Conservation (phyloP, 2,797 vertebrate genomes). For the Lepidocolaptes lacrymiger region DNA sequence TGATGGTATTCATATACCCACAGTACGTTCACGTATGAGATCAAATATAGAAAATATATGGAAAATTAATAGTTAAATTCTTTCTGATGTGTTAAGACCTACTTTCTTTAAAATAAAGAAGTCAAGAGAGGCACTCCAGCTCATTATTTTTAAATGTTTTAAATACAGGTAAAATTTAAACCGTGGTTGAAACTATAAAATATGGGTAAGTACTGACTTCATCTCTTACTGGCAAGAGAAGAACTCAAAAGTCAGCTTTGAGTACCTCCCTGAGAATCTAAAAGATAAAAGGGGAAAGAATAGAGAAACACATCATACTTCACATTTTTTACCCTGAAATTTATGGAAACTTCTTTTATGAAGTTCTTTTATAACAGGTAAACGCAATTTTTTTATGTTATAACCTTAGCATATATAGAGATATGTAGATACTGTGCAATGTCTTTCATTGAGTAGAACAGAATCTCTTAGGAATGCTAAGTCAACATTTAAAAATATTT, state of each 20-base stretch:
- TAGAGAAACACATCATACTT: neutral
- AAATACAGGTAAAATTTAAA: neutral
- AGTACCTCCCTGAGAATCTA: neutral
- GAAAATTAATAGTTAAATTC: neutral
- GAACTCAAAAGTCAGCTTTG: neutral
- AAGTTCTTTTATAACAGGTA: neutral
- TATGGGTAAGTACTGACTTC: rapidly evolving
- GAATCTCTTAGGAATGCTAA: neutral
- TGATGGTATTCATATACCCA: too few relatives aligned
- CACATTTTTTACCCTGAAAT: neutral
- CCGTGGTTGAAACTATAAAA: neutral
- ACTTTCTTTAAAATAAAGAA: neutral
- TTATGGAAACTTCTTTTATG: neutral
- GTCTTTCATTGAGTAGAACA: neutral
- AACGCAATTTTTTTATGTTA: neutral
- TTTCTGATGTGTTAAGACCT: neutral
- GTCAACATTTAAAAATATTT: neutral
- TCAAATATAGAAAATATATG: neutral
- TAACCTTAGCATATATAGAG: neutral
- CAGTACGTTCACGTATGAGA: too few relatives aligned
- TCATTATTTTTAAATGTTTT: neutral
- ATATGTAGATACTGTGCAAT: neutral
- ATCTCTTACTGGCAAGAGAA: neutral
- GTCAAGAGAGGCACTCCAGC: neutral
- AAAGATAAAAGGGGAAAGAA: neutral